Conservation (phyloP, 2,888 invertebrate genomes). For the Dasysyrphus albostriatus region DNA sequence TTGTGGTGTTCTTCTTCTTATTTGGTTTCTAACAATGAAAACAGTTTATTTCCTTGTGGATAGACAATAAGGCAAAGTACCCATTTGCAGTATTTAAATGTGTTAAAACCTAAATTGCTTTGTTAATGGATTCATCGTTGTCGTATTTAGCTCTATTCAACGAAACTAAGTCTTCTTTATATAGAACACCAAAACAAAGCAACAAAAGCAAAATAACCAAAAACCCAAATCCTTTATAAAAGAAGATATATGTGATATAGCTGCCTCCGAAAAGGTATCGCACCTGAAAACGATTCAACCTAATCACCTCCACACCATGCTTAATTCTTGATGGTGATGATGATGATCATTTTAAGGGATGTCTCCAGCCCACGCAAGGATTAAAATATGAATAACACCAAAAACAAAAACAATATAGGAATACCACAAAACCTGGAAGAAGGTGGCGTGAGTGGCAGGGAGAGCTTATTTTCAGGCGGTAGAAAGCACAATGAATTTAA, state of each 20-base stretch:
- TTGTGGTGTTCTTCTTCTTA: background rate
- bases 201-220: background rate
- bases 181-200: background rate
- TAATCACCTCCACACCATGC: constrained; percentile 12
- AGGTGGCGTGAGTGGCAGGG: background rate
- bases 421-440: constrained; percentile 28
- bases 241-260: background rate
- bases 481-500: constrained; percentile 46
- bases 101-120: constrained; percentile 65
- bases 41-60: constrained; percentile 23
- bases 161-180: constrained; percentile 16
- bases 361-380: constrained; percentile 45
- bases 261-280: constrained; percentile 12
- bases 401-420: constrained; percentile 13
- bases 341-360: constrained; percentile 50
- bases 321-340: constrained; percentile 25
- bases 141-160: constrained; percentile 21
- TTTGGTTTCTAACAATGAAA: background rate
- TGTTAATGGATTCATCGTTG: constrained; percentile 59
- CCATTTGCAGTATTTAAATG: constrained; percentile 62
- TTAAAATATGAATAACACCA: constrained; percentile 36
- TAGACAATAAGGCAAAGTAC: constrained; percentile 58
- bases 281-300: constrained; percentile 54
- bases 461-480: background rate
- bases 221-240: constrained; percentile 5